Percentiles rank a stretch among this genome's conserved stretches.
Conservation (phyloP, 2,113 vertebrate species). For the Puma concolor region DNA sequence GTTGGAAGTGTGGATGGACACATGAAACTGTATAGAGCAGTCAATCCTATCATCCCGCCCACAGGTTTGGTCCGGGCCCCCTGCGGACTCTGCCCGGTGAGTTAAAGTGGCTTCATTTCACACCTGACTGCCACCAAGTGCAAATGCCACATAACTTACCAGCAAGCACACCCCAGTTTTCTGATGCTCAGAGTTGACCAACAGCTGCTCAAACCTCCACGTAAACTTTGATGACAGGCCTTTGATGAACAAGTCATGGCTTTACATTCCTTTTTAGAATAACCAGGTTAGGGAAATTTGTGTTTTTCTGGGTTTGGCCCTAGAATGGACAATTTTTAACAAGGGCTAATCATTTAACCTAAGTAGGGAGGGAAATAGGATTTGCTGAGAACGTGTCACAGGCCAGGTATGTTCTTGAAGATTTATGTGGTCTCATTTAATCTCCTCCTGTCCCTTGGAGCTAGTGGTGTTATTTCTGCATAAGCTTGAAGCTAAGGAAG, state of each 20-base stretch:
- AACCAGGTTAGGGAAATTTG: slow-evolving; percentile 5
- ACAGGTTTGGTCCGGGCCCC: slow-evolving; percentile 95
- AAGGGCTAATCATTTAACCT: slow-evolving; percentile 9
- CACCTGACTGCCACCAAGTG: background rate
- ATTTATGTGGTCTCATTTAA: slow-evolving; percentile 31
- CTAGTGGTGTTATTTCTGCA: background rate
- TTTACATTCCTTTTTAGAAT: slow-evolving; percentile 30
- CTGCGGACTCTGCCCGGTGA: slow-evolving; percentile 97
- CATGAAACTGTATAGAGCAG: slow-evolving; percentile 95
- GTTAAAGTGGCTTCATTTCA: slow-evolving; percentile 52
- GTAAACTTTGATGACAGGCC: background rate
- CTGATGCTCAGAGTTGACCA: background rate
- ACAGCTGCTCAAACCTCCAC: background rate
- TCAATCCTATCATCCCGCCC: slow-evolving; percentile 93
- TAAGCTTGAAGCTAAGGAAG: background rate
- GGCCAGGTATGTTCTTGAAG: background rate
- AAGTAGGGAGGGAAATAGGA: background rate
- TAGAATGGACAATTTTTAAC: slow-evolving; percentile 27
- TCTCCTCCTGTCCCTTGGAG: background rate
- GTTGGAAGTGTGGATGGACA: slow-evolving; percentile 97
- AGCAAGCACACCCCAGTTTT: background rate
- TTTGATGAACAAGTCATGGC: background rate
- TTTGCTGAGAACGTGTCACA: background rate
- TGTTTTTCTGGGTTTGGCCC: slow-evolving; percentile 7
- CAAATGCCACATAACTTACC: background rate